phyloP scores from a whole-genome alignment of 92 coral and sea anemone species.

The Zoanthus gigantus region DNA sequence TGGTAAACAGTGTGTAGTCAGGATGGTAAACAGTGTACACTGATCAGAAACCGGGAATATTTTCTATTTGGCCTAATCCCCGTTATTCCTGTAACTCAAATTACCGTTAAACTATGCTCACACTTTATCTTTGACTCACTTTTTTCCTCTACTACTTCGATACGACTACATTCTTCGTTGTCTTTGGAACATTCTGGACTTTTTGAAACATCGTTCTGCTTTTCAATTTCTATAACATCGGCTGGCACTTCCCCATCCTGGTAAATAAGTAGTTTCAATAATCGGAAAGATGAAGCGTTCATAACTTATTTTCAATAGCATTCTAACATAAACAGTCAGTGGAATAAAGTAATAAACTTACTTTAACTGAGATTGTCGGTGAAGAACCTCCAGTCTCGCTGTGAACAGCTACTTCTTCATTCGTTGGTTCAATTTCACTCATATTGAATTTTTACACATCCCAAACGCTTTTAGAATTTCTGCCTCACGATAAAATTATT shows the following conservation, averaged over 20 bases:
- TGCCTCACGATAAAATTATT: not conserved
- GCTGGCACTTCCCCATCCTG: not conserved
- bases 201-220: not conserved
- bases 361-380: too few relatives aligned
- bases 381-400: not conserved
- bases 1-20: too few relatives aligned
- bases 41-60: too few relatives aligned
- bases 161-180: not conserved
- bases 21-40: too few relatives aligned
- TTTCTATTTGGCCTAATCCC: too few relatives aligned
- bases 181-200: not conserved
- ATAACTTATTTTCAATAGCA: too few relatives aligned
- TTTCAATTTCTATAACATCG: not conserved
- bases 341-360: too few relatives aligned
- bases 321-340: too few relatives aligned
- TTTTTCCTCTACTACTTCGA: constrained; percentile 13
- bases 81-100: too few relatives aligned
- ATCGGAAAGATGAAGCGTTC: too few relatives aligned
- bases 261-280: too few relatives aligned
- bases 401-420: not conserved
- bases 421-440: not conserved
- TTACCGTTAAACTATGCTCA: too few relatives aligned
- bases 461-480: not conserved
- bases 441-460: not conserved
- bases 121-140: not conserved